These are phyloP conservation scores for Lamellibrachia satsuma DNA, from an alignment of 2,888 invertebrate genomes.

Conservation along the genomic window DNA sequence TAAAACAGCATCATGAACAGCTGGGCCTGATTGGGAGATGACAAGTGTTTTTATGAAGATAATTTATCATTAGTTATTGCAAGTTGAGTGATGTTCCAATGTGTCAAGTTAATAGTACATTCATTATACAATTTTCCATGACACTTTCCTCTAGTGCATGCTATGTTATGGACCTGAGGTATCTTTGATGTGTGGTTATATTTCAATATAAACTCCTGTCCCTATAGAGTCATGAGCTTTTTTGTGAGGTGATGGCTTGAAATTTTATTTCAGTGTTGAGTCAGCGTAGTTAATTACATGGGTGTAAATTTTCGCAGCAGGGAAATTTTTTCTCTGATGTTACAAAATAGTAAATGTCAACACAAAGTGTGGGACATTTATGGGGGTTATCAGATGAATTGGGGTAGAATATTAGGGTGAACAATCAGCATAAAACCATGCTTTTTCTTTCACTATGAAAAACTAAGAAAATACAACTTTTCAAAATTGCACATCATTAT, in stretches of 20 bases:
- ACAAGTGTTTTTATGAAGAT: background rate
- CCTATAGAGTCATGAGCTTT: background rate
- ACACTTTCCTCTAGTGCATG: background rate
- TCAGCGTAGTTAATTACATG: background rate
- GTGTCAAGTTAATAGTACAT: slow-evolving; percentile 3
- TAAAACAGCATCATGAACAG: background rate
- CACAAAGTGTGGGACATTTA: background rate
- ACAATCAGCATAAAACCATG: background rate
- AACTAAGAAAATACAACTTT: too few relatives aligned
- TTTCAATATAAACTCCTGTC: slow-evolving; percentile 11
- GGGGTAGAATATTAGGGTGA: background rate
- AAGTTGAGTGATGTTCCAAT: background rate
- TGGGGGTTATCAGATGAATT: background rate
- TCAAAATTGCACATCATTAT: background rate
- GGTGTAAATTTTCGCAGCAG: background rate
- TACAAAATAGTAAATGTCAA: background rate
- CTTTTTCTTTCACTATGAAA: too few relatives aligned
- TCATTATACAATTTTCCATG: slow-evolving; percentile 10
- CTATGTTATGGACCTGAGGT: background rate
- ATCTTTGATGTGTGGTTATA: background rate
- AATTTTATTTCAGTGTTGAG: background rate
- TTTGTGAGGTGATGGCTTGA: background rate
- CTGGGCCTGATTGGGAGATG: background rate
- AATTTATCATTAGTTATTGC: background rate
- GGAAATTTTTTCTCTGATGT: background rate